A percentile compares a stretch with the other conserved stretches of the same genome.
Conservation (phyloP, 2,888 invertebrate genomes). For the Lobophora halterata region DNA sequence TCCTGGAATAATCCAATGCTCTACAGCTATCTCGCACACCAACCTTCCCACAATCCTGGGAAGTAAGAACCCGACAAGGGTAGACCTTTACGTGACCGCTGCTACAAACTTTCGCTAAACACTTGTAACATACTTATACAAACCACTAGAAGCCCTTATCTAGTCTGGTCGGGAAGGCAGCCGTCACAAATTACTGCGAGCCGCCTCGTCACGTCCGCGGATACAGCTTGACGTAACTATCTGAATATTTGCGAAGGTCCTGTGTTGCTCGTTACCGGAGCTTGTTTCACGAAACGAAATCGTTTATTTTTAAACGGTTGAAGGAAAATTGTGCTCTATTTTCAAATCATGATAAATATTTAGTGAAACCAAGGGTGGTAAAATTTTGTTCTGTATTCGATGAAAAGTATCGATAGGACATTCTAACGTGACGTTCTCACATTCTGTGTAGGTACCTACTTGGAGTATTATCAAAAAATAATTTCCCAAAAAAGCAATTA, state of each 20-base stretch:
- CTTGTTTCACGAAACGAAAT: constrained; percentile 23
- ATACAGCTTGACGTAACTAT: constrained; percentile 25
- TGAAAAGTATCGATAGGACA: too few relatives aligned
- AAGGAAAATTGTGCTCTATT: constrained; percentile 1
- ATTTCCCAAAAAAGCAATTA: too few relatives aligned
- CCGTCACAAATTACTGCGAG: constrained; percentile 29
- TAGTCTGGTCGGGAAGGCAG: constrained; percentile 21
- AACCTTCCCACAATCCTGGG: constrained; percentile 1
- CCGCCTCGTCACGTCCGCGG: constrained; percentile 26
- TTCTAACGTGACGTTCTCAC: too few relatives aligned
- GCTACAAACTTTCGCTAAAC: constrained; percentile 8
- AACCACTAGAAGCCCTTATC: constrained; percentile 27
- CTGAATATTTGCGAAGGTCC: constrained; percentile 24
- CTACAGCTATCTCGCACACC: too few relatives aligned
- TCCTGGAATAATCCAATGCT: too few relatives aligned
- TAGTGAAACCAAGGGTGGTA: too few relatives aligned
- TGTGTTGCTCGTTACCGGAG: constrained; percentile 15
- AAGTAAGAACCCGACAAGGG: constrained; percentile 15
- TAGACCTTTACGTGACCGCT: constrained; percentile 11
- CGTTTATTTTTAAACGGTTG: constrained; percentile 17
- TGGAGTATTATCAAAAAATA: too few relatives aligned
- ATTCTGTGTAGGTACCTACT: too few relatives aligned
- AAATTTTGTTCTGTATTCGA: too few relatives aligned
- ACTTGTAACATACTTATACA: constrained; percentile 11
- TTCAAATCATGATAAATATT: too few relatives aligned